Percentiles rank a stretch among this genome's conserved stretches.
These are phyloP conservation scores for Aix galericulata DNA, from an alignment of 2,113 vertebrate genomes.

Conservation along the genomic window DNA sequence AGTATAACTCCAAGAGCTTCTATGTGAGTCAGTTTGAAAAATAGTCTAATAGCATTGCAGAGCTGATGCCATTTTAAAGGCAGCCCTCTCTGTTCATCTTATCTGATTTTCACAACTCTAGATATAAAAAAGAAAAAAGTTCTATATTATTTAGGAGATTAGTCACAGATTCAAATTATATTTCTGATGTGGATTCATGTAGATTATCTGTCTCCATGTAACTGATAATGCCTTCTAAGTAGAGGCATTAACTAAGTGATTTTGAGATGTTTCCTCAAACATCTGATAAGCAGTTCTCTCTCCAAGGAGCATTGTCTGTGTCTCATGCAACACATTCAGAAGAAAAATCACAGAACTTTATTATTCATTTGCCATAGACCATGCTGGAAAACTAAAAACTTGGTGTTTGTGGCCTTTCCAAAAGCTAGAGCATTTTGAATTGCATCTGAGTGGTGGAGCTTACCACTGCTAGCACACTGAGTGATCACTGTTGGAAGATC, in stretches of 20 bases:
- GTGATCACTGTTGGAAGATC: neutral
- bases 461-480: neutral
- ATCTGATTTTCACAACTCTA: neutral
- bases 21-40: neutral
- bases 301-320: neutral
- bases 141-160: neutral
- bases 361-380: neutral
- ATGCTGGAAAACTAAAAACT: neutral
- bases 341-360: neutral
- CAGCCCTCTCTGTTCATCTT: neutral
- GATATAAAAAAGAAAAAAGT: neutral
- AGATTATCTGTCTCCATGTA: neutral
- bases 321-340: rapidly evolving
- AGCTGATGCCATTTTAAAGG: neutral
- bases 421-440: neutral
- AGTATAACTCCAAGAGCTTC: neutral
- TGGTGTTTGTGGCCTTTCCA: neutral
- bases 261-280: neutral
- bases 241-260: neutral
- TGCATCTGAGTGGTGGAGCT: neutral
- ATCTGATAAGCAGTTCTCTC: neutral
- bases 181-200: neutral
- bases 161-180: neutral
- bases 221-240: neutral
- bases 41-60: neutral